Conservation (phyloP, 2,888 invertebrate genomes). For the Marasmarcha lunaedactyla region DNA sequence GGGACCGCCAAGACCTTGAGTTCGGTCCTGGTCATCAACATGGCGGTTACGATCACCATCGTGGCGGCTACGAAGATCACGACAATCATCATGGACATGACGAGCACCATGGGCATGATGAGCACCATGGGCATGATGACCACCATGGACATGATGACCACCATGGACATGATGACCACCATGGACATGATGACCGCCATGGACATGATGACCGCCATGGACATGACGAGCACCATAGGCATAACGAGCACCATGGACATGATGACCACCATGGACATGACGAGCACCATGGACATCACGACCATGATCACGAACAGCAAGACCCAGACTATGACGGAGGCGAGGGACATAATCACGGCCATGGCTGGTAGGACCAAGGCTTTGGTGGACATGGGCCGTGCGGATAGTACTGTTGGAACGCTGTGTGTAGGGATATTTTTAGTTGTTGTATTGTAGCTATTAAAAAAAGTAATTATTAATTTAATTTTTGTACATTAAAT, state of each 20-base stretch:
- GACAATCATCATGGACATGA: background rate
- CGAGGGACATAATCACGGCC: no score
- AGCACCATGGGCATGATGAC: background rate
- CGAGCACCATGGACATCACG: background rate
- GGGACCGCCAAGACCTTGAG: no score
- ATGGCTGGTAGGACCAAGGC: no score
- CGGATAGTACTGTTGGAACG: no score
- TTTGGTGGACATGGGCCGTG: no score
- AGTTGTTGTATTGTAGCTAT: no score
- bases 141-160: background rate
- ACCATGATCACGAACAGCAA: no score
- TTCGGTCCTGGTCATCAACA: background rate
- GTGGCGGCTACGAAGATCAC: background rate
- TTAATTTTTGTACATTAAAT: no score
- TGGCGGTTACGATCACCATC: background rate
- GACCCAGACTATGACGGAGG: no score
- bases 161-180: background rate
- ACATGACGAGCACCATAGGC: background rate
- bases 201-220: background rate
- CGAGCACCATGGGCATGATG: no score
- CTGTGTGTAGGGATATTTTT: no score
- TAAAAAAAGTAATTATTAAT: no score
- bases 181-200: background rate
- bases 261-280: background rate
- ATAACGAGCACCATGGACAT: background rate